Evolutionary conservation across 1,140 invertebrate species (phyloP).

Genomic region (Megalopta genalis): DNA sequence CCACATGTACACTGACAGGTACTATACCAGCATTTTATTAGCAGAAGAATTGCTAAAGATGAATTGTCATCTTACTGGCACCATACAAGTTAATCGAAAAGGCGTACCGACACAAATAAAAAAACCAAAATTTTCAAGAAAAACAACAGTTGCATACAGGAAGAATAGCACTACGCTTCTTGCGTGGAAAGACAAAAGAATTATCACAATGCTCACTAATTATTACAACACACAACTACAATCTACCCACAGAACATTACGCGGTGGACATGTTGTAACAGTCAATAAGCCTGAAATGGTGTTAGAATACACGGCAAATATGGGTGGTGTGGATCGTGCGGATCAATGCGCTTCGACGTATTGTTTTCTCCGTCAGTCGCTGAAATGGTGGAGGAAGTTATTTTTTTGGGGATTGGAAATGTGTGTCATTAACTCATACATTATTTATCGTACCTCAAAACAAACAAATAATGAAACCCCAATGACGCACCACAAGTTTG

Average conservation of each 20-base stretch:
- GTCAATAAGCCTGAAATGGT: conserved; percentile 55
- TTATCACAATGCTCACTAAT: conserved; percentile 13
- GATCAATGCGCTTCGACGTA: conserved; percentile 2
- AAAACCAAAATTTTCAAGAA: too few species aligned
- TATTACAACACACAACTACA: conserved; percentile 3
- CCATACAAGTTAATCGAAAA: conserved; percentile 51
- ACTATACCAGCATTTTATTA: conserved; percentile 43
- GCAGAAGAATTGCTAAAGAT: conserved; percentile 50
- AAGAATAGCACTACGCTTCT: too few species aligned
- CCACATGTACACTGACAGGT: not conserved
- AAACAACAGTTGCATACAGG: conserved; percentile 18
- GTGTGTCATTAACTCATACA: too few species aligned
- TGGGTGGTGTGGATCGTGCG: conserved; percentile 60
- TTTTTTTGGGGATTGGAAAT: too few species aligned
- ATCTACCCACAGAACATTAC: conserved; percentile 15
- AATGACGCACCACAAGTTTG: too few species aligned
- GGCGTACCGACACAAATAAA: conserved; percentile 18
- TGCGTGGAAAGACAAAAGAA: too few species aligned
- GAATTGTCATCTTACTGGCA: conserved; percentile 42
- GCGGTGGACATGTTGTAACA: conserved; percentile 17
- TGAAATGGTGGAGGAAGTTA: not conserved
- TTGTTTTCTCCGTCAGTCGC: not conserved
- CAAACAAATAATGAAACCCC: too few species aligned
- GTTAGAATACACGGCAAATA: conserved; percentile 62
- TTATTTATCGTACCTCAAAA: too few species aligned